phyloP scores from a whole-genome alignment of 2,888 invertebrate species.

The Caradrina clavipalpis region DNA sequence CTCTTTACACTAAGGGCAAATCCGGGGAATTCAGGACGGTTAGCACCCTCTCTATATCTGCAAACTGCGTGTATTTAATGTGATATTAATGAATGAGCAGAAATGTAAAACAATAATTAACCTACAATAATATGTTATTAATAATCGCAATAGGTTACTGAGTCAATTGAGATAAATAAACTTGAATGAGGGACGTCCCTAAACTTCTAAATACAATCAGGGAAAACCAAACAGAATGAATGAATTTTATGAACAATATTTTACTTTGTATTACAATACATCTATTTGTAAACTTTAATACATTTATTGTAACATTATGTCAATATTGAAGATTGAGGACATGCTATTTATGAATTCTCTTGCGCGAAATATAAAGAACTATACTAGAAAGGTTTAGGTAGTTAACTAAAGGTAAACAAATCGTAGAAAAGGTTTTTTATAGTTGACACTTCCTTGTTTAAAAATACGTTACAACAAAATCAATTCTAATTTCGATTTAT shows the following conservation, averaged over 20 bases:
- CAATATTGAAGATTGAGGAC: constrained; percentile 4
- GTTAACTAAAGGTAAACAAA: too few relatives aligned
- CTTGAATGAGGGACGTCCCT: constrained; percentile 11
- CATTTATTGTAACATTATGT: neutral
- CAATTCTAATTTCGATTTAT: too few relatives aligned
- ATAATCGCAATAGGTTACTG: neutral
- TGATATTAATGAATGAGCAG: constrained; percentile 7
- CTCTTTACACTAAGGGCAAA: too few relatives aligned
- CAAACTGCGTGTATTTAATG: neutral
- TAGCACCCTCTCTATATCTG: too few relatives aligned
- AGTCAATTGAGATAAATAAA: constrained; percentile 7
- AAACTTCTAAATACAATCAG: constrained; percentile 1
- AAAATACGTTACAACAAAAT: too few relatives aligned
- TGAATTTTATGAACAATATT: neutral
- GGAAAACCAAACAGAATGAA: constrained; percentile 20
- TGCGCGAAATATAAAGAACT: too few relatives aligned
- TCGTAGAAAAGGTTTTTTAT: too few relatives aligned
- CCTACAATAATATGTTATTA: constrained; percentile 3
- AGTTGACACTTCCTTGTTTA: too few relatives aligned
- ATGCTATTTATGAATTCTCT: constrained; percentile 2
- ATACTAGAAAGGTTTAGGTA: too few relatives aligned
- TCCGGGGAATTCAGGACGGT: too few relatives aligned
- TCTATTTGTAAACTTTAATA: neutral
- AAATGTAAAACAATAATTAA: neutral
- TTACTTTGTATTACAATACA: too few relatives aligned